Conservation (phyloP, 2,113 vertebrate genomes). For the Xiphophorus hellerii region DNA sequence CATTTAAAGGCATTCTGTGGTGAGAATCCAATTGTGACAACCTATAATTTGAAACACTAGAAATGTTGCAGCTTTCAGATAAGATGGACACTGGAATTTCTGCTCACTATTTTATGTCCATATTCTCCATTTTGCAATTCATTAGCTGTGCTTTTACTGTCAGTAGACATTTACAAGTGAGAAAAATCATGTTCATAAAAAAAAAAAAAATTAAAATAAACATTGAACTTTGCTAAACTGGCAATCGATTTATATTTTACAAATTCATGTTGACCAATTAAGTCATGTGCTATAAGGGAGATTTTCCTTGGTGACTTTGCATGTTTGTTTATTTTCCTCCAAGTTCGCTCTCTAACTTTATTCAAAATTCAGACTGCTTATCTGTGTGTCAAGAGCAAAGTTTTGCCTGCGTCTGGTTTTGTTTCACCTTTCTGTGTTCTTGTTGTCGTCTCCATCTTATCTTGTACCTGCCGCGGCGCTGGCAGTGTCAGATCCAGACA, state of each 20-base stretch:
- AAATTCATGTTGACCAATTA: no score
- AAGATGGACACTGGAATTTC: not conserved
- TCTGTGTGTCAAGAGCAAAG: slow-evolving; percentile 15
- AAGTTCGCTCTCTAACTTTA: not conserved
- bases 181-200: no score
- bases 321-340: not conserved
- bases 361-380: not conserved
- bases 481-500: slow-evolving; percentile 56
- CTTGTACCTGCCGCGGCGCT: slow-evolving; percentile 39
- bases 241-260: no score
- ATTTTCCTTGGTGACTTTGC: no score
- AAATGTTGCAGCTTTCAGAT: not conserved
- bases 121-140: no score
- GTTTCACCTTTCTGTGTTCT: not conserved
- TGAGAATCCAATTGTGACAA: not conserved
- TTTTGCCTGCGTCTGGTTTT: slow-evolving; percentile 23
- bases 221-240: no score
- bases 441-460: slow-evolving; percentile 36
- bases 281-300: no score
- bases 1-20: not conserved
- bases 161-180: no score
- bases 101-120: no score
- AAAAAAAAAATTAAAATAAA: no score
- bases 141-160: no score
- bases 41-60: no score